Percentiles rank a stretch among this genome's conserved stretches.
These are phyloP conservation scores for Caenorhabditis uteleia DNA, from an alignment of 2,888 invertebrate genomes.

Conservation along the genomic window DNA sequence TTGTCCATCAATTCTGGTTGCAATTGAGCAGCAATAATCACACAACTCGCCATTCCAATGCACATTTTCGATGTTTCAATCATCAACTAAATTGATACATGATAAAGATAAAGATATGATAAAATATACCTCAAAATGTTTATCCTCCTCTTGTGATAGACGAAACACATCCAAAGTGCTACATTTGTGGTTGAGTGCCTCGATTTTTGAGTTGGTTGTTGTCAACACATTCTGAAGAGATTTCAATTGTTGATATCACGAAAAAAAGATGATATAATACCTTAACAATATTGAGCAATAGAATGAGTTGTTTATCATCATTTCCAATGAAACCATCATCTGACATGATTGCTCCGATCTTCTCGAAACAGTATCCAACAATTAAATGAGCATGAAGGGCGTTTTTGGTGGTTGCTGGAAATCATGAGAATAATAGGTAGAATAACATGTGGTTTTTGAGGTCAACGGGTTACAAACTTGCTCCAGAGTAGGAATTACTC, in stretches of 20 bases:
- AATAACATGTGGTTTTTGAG: too few species aligned
- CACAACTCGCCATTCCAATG: slow-evolving; percentile 12
- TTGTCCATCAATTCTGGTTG: slow-evolving; percentile 10
- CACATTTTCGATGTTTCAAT: slow-evolving; percentile 19
- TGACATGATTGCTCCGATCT: not conserved
- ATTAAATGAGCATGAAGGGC: slow-evolving; percentile 29
- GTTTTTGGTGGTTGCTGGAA: not conserved
- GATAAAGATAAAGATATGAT: not conserved
- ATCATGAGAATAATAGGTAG: not conserved
- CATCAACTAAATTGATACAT: not conserved
- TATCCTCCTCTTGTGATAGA: slow-evolving; percentile 5
- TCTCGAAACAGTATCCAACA: slow-evolving; percentile 32
- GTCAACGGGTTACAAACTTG: too few species aligned
- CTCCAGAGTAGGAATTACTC: too few species aligned
- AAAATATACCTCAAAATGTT: slow-evolving; percentile 13
- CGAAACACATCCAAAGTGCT: slow-evolving; percentile 15
- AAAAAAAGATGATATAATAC: slow-evolving; percentile 4
- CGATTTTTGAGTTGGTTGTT: slow-evolving; percentile 9
- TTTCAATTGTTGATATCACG: not conserved
- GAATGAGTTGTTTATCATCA: not conserved
- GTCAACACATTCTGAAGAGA: slow-evolving; percentile 17
- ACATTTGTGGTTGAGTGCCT: slow-evolving; percentile 1
- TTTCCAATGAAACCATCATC: not conserved
- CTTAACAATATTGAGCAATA: slow-evolving; percentile 12
- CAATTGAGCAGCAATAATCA: slow-evolving; percentile 4